Evolutionary conservation across 2,888 invertebrate species (phyloP).

Genomic region (Monochamus alternatus): DNA sequence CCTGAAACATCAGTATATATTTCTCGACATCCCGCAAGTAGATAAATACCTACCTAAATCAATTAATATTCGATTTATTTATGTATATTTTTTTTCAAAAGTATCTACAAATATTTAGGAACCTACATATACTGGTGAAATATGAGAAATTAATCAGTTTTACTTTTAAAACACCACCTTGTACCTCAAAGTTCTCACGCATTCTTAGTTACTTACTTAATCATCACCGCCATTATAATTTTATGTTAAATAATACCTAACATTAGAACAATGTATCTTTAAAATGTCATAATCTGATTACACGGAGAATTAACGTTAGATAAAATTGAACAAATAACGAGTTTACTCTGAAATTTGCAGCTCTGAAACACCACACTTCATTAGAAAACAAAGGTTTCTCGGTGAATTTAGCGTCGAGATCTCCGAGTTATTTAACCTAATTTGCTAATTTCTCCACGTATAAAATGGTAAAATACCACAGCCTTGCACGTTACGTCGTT

Average conservation of each 20-base stretch:
- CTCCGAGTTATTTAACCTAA: neutral
- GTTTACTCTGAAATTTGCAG: neutral
- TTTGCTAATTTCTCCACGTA: neutral
- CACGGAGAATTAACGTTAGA: slow-evolving; percentile 1
- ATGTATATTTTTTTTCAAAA: too few relatives aligned
- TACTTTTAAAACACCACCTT: neutral
- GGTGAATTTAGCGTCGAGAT: neutral
- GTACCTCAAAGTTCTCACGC: neutral
- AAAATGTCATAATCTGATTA: slow-evolving; percentile 7
- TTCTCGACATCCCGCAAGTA: too few relatives aligned
- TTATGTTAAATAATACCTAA: slow-evolving; percentile 1
- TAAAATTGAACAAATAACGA: neutral
- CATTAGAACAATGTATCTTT: neutral
- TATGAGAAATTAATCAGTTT: neutral
- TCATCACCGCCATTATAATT: neutral
- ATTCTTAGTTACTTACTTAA: slow-evolving; percentile 3
- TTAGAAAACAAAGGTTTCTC: neutral
- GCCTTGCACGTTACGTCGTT: neutral
- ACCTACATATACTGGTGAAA: too few relatives aligned
- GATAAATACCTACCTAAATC: too few relatives aligned
- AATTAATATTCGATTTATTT: too few relatives aligned
- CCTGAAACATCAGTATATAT: too few relatives aligned
- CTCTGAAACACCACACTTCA: neutral
- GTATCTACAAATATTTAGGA: too few relatives aligned
- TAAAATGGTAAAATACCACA: neutral